These are phyloP conservation scores for Tineola bisselliella DNA, from an alignment of 2,888 invertebrate genomes.

Conservation along the genomic window DNA sequence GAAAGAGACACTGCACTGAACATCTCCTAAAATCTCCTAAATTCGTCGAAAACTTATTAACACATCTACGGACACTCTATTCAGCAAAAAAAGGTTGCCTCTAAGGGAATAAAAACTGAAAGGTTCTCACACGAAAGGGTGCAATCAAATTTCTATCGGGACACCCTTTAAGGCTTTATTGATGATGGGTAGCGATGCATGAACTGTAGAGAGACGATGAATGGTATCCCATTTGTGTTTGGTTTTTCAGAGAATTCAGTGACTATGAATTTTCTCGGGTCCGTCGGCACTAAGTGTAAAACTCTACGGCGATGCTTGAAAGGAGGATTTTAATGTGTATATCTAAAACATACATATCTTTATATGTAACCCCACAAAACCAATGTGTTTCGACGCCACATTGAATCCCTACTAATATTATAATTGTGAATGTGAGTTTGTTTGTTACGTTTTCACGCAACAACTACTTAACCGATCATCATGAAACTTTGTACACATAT, in stretches of 20 bases:
- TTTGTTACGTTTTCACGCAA: too few relatives aligned
- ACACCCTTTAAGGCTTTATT: slow-evolving; percentile 43
- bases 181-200: slow-evolving; percentile 32
- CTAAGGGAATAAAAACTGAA: slow-evolving; percentile 28
- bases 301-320: background rate
- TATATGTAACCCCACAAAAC: too few relatives aligned
- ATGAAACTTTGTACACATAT: too few relatives aligned
- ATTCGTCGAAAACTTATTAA: background rate
- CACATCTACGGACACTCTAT: slow-evolving; percentile 24
- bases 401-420: too few relatives aligned
- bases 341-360: too few relatives aligned
- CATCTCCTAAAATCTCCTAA: background rate
- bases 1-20: background rate
- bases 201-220: slow-evolving; percentile 26
- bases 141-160: slow-evolving; percentile 52
- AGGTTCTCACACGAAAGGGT: slow-evolving; percentile 39
- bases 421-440: too few relatives aligned
- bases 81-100: slow-evolving; percentile 29
- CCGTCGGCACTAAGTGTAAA: too few relatives aligned
- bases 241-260: slow-evolving; percentile 47
- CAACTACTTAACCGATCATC: too few relatives aligned
- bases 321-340: too few relatives aligned
- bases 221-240: slow-evolving; percentile 35
- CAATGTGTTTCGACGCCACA: too few relatives aligned
- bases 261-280: slow-evolving; percentile 33